Evolutionary conservation across 2,797 vertebrate genomes (phyloP), one percentile per base, ranked within the genome.

Genomic region (Macrochelys suwanniensis): DNA sequence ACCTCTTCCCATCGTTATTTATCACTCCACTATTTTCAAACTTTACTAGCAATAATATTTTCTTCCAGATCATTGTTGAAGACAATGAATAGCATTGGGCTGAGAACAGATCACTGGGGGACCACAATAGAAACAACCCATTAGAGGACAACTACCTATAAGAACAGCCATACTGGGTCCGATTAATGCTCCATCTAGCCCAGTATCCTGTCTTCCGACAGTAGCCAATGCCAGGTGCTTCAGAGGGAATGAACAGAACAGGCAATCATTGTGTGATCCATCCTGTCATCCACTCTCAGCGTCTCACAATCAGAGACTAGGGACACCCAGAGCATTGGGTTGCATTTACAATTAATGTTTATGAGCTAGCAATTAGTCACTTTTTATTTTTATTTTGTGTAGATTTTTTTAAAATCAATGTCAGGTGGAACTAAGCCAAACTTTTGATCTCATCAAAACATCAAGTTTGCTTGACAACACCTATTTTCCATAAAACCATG

Each of bases 61-160:
- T 56, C 77, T 91, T 78, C 25, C 76, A 56, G 4, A 90, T 50
- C 54, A 82, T 19, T 54, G 47, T 59, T 10, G 59, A 82, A 88
- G 13, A 85, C 3, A 33, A 0, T 23, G 25, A 95, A 89, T 13
- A 87, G 53, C 37, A 83, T 1, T 47, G 9, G 95, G 89, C 2
- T 17, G 47, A 68, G 42, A 84, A 74, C 0, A 85, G 3, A 56
- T 4, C 23, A 33, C 31, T 65, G 11, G 1, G 81, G 85, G 28
- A 54, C 2, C 23, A 82, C 42, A 45, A 17, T 3, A 83, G 49
- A 85, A 89, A 92, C 80, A 82, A 11, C 15, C 21, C 17, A 49
- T 0, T 51, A 10, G 33, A 89, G 47, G 0, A 81, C 33, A 12
- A 89, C 7, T 49, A 37, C 77, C 28, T 25, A 37, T 42, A 21